A percentile compares a stretch with the other conserved stretches of the same genome.
phyloP scores from a whole-genome alignment of 1,140 invertebrate species.

The Coenobita brevimanus region DNA sequence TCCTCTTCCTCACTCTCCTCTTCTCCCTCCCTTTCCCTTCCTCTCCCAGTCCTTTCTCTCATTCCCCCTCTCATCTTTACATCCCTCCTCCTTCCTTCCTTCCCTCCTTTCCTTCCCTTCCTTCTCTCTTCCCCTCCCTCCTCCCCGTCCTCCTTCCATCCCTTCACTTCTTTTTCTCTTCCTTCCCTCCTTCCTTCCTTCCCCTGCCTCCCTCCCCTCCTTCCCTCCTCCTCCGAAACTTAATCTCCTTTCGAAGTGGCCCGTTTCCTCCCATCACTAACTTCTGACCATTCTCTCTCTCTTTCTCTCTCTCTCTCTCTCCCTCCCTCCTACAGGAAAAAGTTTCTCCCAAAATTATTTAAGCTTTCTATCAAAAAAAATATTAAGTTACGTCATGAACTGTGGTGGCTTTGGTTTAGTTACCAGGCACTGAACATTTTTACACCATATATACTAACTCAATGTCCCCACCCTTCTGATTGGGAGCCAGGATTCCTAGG shows the following conservation, averaged over 20 bases:
- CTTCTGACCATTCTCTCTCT: slow-evolving; percentile 1
- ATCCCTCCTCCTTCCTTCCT: not conserved
- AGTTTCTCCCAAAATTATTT: too few relatives aligned
- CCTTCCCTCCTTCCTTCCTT: not conserved
- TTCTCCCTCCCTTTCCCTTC: too few relatives aligned
- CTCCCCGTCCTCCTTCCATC: not conserved
- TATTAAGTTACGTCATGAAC: too few relatives aligned
- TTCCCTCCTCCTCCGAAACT: not conserved
- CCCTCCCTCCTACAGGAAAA: not conserved
- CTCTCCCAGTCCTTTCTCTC: not conserved
- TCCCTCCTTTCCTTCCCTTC: not conserved
- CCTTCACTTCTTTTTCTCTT: not conserved
- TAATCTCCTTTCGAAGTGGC: too few relatives aligned
- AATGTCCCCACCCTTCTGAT: too few relatives aligned
- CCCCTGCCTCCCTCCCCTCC: slow-evolving; percentile 1
- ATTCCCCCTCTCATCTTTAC: not conserved
- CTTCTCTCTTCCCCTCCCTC: not conserved
- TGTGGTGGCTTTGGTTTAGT: too few relatives aligned
- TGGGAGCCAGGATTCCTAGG: too few relatives aligned
- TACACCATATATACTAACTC: too few relatives aligned
- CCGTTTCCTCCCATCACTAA: not conserved
- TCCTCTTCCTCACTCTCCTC: not conserved
- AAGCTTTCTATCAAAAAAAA: too few relatives aligned
- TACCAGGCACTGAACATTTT: too few relatives aligned
- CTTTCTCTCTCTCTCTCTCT: not conserved